Evolutionary conservation across 2,797 vertebrate species (phyloP).

Genomic region (Tadarida brasiliensis): DNA sequence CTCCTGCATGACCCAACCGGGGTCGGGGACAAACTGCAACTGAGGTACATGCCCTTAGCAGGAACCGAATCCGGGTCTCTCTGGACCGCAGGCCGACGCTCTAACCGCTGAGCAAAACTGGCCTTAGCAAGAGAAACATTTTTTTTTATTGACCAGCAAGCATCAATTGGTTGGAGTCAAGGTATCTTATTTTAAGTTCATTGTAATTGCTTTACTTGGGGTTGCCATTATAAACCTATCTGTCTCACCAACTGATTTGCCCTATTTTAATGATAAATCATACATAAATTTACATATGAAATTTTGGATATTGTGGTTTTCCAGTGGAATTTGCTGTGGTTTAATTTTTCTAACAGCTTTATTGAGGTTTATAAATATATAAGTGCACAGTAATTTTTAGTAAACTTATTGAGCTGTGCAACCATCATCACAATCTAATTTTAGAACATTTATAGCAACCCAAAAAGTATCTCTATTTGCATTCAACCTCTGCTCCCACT

Average conservation of each 20-base stretch:
- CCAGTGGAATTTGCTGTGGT: background rate
- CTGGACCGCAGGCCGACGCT: too few relatives aligned
- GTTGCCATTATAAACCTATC: background rate
- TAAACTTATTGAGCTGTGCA: background rate
- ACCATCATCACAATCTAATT: background rate
- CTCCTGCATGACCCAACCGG: too few relatives aligned
- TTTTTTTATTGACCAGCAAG: background rate
- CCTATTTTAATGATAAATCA: background rate
- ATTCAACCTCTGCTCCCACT: background rate
- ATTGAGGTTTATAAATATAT: background rate
- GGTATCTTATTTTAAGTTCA: background rate
- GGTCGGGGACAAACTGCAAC: too few relatives aligned
- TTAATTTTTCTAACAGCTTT: constrained; percentile 28
- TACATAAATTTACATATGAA: background rate
- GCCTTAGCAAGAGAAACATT: too few relatives aligned
- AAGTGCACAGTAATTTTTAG: background rate
- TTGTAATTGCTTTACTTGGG: background rate
- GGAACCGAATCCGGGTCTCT: too few relatives aligned
- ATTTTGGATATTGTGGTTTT: background rate
- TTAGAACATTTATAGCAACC: background rate
- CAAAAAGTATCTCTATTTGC: background rate
- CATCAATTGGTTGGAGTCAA: background rate
- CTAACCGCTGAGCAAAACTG: too few relatives aligned
- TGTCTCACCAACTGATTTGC: background rate
- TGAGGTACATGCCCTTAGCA: too few relatives aligned